A percentile compares a stretch with the other conserved stretches of the same genome.
Conservation (phyloP, 2,113 vertebrate genomes). For the Formicarius rufipectus region DNA sequence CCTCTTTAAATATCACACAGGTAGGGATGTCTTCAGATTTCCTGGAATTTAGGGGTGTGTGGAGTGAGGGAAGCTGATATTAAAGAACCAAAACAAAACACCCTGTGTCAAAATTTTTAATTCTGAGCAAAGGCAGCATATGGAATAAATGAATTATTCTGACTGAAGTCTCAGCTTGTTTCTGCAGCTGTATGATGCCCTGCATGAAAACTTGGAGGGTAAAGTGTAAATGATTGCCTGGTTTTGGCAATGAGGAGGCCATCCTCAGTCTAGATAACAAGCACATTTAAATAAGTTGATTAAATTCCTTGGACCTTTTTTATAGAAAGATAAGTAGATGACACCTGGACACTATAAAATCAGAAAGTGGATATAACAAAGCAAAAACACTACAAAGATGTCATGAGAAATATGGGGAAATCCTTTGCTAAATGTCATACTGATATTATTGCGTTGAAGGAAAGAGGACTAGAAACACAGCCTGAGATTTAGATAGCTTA, state of each 20-base stretch:
- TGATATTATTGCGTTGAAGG: not conserved
- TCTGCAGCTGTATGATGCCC: not conserved
- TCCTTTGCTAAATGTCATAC: not conserved
- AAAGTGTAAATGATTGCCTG: conserved; percentile 3
- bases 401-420: not conserved
- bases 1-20: not conserved
- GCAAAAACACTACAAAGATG: not conserved
- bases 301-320: not conserved
- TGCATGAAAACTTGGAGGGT: not conserved
- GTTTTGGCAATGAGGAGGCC: not conserved
- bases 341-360: not conserved
- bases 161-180: not conserved
- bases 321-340: not conserved
- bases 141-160: conserved; percentile 19
- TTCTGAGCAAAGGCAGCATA: not conserved
- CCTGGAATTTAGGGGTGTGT: rapidly evolving
- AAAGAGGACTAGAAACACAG: not conserved
- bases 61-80: not conserved
- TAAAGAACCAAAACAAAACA: not conserved
- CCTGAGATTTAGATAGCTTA: not conserved
- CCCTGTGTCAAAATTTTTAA: not conserved
- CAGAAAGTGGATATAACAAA: not conserved
- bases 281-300: not conserved
- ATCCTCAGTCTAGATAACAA: not conserved
- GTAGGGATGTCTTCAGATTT: not conserved